A percentile compares a stretch with the other conserved stretches of the same genome.
phyloP scores from a whole-genome alignment of 2,888 invertebrate species.

The Autographa gamma region DNA sequence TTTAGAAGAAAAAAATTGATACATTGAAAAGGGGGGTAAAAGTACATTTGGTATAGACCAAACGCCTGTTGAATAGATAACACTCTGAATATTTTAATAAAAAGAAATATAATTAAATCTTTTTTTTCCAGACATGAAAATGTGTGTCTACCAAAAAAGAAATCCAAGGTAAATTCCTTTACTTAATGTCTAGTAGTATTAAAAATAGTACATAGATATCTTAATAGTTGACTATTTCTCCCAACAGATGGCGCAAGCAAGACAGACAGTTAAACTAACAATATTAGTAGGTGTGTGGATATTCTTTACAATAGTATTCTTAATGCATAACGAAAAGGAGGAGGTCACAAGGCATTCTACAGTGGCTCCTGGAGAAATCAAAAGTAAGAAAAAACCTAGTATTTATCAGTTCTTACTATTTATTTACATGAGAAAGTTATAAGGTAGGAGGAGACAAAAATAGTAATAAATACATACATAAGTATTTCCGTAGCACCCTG shows the following conservation, averaged over 20 bases:
- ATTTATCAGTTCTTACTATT: too few relatives aligned
- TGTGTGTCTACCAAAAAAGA: conserved; percentile 38
- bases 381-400: conserved; percentile 73
- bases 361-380: conserved; percentile 85
- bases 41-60: too few relatives aligned
- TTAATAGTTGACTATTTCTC: conserved; percentile 10
- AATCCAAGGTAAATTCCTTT: conserved; percentile 53
- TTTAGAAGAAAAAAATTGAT: too few relatives aligned
- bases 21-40: too few relatives aligned
- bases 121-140: conserved; percentile 55
- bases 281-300: conserved; percentile 90
- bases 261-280: conserved; percentile 86
- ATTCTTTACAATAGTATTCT: conserved; percentile 91
- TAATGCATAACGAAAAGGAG: conserved; percentile 91
- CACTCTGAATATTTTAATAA: too few relatives aligned
- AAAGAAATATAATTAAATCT: not conserved
- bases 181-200: too few relatives aligned
- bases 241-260: conserved; percentile 69
- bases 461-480: too few relatives aligned
- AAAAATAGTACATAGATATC: too few relatives aligned
- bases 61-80: too few relatives aligned
- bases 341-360: conserved; percentile 90
- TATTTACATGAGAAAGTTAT: too few relatives aligned
- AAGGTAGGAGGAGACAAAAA: too few relatives aligned
- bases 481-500: too few relatives aligned